These are phyloP conservation scores for Saccostrea glomerata DNA, from an alignment of 1,140 invertebrate genomes.

Conservation along the genomic window DNA sequence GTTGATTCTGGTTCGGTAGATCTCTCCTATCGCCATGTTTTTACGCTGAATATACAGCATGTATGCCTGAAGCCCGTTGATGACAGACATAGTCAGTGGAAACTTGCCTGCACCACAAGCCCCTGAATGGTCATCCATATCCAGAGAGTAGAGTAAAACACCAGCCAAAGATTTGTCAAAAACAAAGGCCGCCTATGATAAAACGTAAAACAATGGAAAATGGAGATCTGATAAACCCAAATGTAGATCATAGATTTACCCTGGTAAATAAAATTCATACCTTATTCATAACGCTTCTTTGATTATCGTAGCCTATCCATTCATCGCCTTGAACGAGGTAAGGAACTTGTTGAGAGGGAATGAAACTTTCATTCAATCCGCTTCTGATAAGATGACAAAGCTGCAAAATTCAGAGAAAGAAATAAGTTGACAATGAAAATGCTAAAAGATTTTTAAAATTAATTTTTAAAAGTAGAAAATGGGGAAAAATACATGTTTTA, in stretches of 20 bases:
- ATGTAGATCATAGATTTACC: neutral
- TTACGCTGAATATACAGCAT: constrained; percentile 37
- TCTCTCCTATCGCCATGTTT: constrained; percentile 27
- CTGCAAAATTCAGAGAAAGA: neutral
- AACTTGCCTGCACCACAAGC: constrained; percentile 44
- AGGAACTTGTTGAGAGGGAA: constrained; percentile 79
- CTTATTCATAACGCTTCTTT: constrained; percentile 87
- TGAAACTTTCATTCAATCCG: constrained; percentile 36
- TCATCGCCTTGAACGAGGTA: constrained; percentile 89
- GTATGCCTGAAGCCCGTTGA: constrained; percentile 48
- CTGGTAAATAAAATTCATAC: constrained; percentile 72
- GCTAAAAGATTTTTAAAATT: too few species aligned
- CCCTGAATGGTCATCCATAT: constrained; percentile 51
- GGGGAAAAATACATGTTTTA: constrained; percentile 32
- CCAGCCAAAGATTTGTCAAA: constrained; percentile 49
- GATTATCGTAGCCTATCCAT: constrained; percentile 94
- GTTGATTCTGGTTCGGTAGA: constrained; percentile 31
- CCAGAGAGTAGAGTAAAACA: constrained; percentile 45
- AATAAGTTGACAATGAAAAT: too few species aligned
- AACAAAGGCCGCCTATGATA: constrained; percentile 48
- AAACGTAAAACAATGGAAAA: neutral
- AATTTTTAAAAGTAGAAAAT: neutral
- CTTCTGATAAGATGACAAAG: constrained; percentile 52
- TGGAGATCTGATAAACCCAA: neutral
- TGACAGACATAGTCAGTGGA: constrained; percentile 46